Conservation (phyloP, 1,140 invertebrate genomes). For the Asobara japonica region DNA sequence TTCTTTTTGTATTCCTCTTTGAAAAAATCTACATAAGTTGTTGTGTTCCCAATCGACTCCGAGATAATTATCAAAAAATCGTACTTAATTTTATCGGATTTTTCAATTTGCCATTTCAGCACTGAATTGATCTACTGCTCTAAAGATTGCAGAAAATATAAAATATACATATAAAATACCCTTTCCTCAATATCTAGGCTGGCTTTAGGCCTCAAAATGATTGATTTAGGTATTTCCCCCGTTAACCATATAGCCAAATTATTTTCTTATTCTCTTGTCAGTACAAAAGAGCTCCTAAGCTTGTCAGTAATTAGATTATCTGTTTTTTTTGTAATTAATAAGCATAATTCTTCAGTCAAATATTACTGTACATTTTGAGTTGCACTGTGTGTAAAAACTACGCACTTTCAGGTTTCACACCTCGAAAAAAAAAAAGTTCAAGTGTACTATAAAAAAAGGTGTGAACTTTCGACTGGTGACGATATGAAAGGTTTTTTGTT, state of each 20-base stretch:
- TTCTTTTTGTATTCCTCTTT: too few relatives aligned
- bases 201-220: neutral
- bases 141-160: too few relatives aligned
- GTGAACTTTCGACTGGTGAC: neutral
- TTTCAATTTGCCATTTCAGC: too few relatives aligned
- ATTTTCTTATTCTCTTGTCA: neutral
- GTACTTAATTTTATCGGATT: too few relatives aligned
- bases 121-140: too few relatives aligned
- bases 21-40: too few relatives aligned
- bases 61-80: too few relatives aligned
- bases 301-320: neutral
- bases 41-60: too few relatives aligned
- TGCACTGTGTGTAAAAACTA: neutral
- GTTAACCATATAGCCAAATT: neutral
- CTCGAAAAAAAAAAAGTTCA: neutral
- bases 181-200: too few relatives aligned
- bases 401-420: neutral
- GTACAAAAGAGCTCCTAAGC: neutral
- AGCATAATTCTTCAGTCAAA: conserved; percentile 1
- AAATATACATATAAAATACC: too few relatives aligned
- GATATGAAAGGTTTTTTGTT: conserved; percentile 1
- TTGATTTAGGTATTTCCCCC: neutral
- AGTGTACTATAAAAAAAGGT: neutral
- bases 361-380: neutral
- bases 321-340: neutral